These are phyloP conservation scores for Rhipidura dahli DNA, from an alignment of 2,113 vertebrate species.

Conservation along the genomic window DNA sequence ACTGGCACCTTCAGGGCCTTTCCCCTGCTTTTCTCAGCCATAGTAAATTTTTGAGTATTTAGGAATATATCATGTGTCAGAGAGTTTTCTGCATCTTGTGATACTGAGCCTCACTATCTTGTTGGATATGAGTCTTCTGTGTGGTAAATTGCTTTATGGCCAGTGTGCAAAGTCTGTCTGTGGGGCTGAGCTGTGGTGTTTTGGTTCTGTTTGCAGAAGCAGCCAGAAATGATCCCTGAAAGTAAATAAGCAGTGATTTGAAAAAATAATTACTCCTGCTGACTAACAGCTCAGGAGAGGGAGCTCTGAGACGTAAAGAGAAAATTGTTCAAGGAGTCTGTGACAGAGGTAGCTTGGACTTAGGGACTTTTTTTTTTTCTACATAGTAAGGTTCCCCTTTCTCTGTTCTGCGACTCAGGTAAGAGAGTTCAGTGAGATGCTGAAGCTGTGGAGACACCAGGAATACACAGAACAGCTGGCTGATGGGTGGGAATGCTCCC, in stretches of 20 bases:
- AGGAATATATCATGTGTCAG: background rate
- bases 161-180: background rate
- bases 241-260: background rate
- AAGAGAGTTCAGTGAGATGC: background rate
- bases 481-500: background rate
- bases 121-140: background rate
- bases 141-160: background rate
- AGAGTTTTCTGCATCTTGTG: background rate
- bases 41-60: background rate
- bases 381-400: background rate
- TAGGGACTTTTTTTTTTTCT: background rate
- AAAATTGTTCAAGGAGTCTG: background rate
- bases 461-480: background rate
- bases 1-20: background rate
- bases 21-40: background rate
- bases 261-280: background rate
- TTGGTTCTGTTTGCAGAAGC: background rate
- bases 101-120: background rate
- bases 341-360: background rate
- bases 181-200: background rate
- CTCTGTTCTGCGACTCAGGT: background rate
- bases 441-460: background rate
- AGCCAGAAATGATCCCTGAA: background rate
- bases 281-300: background rate
- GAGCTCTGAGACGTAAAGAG: background rate